Evolutionary conservation across 1,140 invertebrate genomes (phyloP).

Genomic region (Cherax destructor): DNA sequence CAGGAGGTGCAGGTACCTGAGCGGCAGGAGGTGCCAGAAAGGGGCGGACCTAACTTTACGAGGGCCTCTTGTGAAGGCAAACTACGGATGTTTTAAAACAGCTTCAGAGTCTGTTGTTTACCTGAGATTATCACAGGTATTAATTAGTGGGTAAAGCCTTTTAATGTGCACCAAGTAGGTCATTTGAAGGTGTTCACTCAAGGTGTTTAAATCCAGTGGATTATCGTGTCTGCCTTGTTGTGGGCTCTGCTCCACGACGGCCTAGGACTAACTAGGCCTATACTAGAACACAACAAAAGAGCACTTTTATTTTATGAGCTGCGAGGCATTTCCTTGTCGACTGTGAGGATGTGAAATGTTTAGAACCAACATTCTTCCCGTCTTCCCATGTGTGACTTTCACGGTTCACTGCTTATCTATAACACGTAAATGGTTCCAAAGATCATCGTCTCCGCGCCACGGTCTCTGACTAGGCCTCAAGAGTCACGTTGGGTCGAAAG

Average conservation of each 20-base stretch:
- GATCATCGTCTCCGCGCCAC: no score
- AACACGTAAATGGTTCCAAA: no score
- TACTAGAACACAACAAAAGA: no score
- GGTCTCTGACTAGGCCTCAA: no score
- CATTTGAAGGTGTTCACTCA: constrained; percentile 26
- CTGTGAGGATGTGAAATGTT: constrained; percentile 6
- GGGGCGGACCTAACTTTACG: not conserved
- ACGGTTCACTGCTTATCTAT: no score
- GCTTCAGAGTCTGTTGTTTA: constrained; percentile 13
- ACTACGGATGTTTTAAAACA: constrained; percentile 3
- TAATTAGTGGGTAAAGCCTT: constrained; percentile 12
- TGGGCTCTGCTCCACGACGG: not conserved
- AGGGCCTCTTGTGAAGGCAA: not conserved
- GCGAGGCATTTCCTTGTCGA: constrained; percentile 32
- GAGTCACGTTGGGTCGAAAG: not conserved
- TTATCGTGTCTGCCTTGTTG: not conserved
- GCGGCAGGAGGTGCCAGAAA: not conserved
- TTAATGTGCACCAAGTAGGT: constrained; percentile 40
- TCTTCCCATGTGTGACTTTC: not conserved
- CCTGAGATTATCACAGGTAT: constrained; percentile 42
- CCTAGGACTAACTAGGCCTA: not conserved
- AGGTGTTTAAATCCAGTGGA: not conserved
- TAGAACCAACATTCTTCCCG: constrained; percentile 6
- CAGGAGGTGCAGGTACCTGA: no score
- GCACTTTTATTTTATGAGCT: not conserved